Conservation (phyloP, 1,140 invertebrate species). For the Achatina immaculata region DNA sequence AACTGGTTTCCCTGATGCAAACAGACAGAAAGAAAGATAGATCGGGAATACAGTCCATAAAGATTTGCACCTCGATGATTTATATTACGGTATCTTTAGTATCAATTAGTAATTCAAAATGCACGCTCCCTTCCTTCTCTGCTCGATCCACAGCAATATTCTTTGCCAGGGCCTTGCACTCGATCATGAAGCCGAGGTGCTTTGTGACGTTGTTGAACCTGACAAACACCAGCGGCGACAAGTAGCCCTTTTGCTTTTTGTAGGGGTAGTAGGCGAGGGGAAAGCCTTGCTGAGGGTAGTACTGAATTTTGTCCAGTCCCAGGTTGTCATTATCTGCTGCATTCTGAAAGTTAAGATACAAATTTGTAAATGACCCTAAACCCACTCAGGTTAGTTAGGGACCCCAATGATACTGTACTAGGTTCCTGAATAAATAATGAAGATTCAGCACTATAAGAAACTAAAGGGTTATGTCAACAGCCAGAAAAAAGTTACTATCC, state of each 20-base stretch:
- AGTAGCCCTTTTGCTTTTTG: slow-evolving; percentile 65
- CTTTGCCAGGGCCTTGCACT: slow-evolving; percentile 74
- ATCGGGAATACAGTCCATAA: no score
- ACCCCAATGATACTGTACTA: no score
- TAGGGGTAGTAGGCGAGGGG: slow-evolving; percentile 66
- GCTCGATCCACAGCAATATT: slow-evolving; percentile 90
- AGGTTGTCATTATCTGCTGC: slow-evolving; percentile 64
- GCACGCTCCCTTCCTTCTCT: slow-evolving; percentile 77
- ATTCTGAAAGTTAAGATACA: slow-evolving; percentile 51
- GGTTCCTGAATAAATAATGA: no score
- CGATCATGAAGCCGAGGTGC: slow-evolving; percentile 61
- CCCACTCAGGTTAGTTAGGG: no score
- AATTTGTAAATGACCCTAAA: no score
- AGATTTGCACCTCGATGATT: no score
- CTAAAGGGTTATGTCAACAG: no score
- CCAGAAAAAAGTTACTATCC: no score
- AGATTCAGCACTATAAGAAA: no score
- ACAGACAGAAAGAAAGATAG: no score
- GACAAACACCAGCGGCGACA: slow-evolving; percentile 64
- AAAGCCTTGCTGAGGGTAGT: slow-evolving; percentile 62
- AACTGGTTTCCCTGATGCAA: no score
- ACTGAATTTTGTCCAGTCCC: slow-evolving; percentile 49
- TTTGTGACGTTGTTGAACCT: slow-evolving; percentile 53
- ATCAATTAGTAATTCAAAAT: slow-evolving; percentile 21
- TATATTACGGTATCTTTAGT: neutral